phyloP scores from a whole-genome alignment of 2,888 invertebrate species.

The Xanthorhoe designata region DNA sequence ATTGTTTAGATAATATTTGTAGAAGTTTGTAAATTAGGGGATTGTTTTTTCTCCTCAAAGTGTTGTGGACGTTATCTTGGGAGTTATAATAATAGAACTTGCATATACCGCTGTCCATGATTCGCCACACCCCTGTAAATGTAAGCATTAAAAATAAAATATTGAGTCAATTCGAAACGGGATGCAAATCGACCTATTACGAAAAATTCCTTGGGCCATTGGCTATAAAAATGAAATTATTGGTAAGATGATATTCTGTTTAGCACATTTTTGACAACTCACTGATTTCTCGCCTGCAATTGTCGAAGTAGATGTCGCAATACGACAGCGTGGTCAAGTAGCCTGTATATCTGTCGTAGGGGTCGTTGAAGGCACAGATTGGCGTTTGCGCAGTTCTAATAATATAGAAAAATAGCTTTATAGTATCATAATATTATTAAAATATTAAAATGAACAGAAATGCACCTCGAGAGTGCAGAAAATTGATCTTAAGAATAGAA shows the following conservation, averaged over 20 bases:
- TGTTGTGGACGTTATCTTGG: not conserved
- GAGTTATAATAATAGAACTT: not conserved
- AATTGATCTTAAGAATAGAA: no score
- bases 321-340: not conserved
- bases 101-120: constrained; percentile 9
- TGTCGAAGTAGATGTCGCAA: constrained; percentile 19
- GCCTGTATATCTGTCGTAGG: not conserved
- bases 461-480: no score
- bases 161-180: no score
- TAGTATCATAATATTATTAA: no score
- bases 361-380: constrained; percentile 5
- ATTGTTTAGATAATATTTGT: not conserved
- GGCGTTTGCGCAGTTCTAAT: constrained; percentile 7
- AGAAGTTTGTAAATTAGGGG: constrained; percentile 3
- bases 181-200: no score
- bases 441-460: no score
- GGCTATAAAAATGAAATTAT: no score
- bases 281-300: constrained; percentile 17
- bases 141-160: no score
- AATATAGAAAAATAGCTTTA: not conserved
- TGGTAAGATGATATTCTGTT: no score
- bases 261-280: no score
- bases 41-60: not conserved
- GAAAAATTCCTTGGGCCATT: no score
- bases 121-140: constrained; percentile 17